Conservation (phyloP, 1,140 invertebrate genomes). For the Propsilocerus akamusi region DNA sequence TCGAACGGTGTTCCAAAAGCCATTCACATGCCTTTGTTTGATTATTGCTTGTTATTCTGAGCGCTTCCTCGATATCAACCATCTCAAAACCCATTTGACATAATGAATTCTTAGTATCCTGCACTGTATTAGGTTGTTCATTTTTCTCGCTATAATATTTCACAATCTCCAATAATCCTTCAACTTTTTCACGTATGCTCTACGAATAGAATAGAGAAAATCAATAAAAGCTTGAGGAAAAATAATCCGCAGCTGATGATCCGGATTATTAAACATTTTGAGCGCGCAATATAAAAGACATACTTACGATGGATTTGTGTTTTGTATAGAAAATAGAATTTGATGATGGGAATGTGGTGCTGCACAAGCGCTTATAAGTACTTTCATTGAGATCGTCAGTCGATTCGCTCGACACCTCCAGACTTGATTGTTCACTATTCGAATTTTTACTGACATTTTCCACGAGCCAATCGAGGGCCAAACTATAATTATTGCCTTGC, state of each 20-base stretch:
- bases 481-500: conserved; percentile 15
- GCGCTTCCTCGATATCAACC: conserved; percentile 14
- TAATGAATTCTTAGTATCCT: conserved; percentile 12
- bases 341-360: neutral
- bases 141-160: conserved; percentile 22
- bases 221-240: neutral
- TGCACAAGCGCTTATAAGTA: conserved; percentile 9
- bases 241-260: neutral
- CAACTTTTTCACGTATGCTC: conserved; percentile 19
- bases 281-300: neutral
- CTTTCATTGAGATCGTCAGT: conserved; percentile 18
- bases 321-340: neutral
- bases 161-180: conserved; percentile 21
- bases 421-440: conserved; percentile 8
- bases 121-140: conserved; percentile 15
- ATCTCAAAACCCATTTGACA: conserved; percentile 22
- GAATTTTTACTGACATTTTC: conserved; percentile 18
- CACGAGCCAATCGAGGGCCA: conserved; percentile 20
- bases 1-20: conserved; percentile 19
- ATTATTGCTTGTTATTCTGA: conserved; percentile 21
- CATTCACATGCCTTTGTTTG: conserved; percentile 23
- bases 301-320: neutral
- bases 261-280: neutral
- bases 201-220: conserved; percentile 5
- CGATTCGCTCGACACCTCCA: conserved; percentile 16